phyloP scores from a whole-genome alignment of 2,113 vertebrate genomes.

The Cyprinodon tularosa region DNA sequence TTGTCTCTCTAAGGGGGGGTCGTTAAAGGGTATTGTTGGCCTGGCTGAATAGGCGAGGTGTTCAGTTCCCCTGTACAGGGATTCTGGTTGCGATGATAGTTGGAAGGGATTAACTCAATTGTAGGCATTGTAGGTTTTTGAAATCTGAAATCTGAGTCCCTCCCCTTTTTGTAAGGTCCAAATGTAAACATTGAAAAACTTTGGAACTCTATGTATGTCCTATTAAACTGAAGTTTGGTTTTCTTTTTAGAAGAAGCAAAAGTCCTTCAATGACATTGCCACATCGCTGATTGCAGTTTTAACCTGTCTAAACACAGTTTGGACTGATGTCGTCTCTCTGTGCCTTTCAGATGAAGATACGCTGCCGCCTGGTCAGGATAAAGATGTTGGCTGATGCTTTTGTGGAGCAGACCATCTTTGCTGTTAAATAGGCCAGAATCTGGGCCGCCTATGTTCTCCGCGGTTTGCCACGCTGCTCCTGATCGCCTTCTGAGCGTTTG shows the following conservation, averaged over 20 bases:
- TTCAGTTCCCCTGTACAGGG: too few species aligned
- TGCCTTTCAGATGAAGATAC: not conserved
- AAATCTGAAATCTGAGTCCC: too few species aligned
- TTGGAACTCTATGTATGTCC: not conserved
- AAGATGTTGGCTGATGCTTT: not conserved
- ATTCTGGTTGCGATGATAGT: too few species aligned
- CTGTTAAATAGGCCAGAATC: not conserved
- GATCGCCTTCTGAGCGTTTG: constrained; percentile 56
- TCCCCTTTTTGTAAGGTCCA: too few species aligned
- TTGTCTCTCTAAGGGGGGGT: too few species aligned
- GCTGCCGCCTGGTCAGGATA: not conserved
- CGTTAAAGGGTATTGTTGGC: too few species aligned
- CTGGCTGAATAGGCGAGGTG: too few species aligned
- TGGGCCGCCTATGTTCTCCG: constrained; percentile 7
- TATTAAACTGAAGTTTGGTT: too few species aligned
- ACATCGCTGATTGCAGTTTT: not conserved
- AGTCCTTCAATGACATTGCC: not conserved
- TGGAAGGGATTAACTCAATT: too few species aligned
- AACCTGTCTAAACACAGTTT: not conserved
- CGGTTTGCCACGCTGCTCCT: constrained; percentile 32
- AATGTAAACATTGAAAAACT: too few species aligned
- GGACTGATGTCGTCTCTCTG: not conserved
- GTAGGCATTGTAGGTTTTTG: too few species aligned
- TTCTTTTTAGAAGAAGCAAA: not conserved
- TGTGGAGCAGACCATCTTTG: not conserved